Evolutionary conservation across 2,888 invertebrate genomes (phyloP).

Genomic region (Amiota mariae): DNA sequence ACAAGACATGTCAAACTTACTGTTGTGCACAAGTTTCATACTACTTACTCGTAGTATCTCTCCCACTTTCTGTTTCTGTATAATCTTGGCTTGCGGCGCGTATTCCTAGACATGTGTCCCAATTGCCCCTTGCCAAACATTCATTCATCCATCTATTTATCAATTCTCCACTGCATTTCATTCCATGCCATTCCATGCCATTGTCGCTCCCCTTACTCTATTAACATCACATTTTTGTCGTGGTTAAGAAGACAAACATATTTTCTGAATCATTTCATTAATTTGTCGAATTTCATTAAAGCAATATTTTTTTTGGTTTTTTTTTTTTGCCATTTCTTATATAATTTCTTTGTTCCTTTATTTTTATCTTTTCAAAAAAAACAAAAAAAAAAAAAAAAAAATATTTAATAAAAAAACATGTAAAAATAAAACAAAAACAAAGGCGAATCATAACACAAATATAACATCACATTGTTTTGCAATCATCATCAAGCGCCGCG

Average conservation of each 20-base stretch:
- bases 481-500: not conserved
- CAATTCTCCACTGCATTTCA: not conserved
- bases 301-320: not conserved
- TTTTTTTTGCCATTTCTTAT: constrained; percentile 3
- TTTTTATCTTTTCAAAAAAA: constrained; percentile 3
- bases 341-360: not conserved
- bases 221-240: too few relatives aligned
- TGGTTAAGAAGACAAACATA: not conserved
- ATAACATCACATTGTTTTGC: too few relatives aligned
- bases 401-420: too few relatives aligned
- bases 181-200: too few relatives aligned
- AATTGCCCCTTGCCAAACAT: not conserved
- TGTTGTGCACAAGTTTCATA: not conserved
- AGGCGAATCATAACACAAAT: too few relatives aligned
- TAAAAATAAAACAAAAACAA: constrained; percentile 2
- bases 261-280: constrained; percentile 30
- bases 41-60: too few relatives aligned
- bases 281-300: constrained; percentile 19
- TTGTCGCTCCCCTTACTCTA: not conserved
- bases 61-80: not conserved
- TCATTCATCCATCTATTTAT: not conserved
- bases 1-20: not conserved
- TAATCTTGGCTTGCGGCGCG: constrained; percentile 21
- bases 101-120: constrained; percentile 17
- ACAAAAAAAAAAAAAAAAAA: not conserved